Conservation (phyloP, 2,113 vertebrate species). For the Axis porcinus region DNA sequence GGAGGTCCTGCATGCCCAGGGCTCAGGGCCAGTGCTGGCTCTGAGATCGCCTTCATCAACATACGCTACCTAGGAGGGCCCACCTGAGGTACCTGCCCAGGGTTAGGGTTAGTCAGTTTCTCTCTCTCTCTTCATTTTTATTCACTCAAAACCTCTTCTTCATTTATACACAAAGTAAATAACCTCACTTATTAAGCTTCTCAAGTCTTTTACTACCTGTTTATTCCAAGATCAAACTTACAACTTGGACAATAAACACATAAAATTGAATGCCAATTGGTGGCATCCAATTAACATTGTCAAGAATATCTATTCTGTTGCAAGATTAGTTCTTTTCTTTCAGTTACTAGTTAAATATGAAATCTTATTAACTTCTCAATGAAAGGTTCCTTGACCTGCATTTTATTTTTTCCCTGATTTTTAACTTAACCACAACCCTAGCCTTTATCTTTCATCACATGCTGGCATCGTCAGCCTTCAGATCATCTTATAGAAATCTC, state of each 20-base stretch:
- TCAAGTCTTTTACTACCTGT: not conserved
- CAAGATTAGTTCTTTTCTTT: not conserved
- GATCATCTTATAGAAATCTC: not conserved
- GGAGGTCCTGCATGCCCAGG: not conserved
- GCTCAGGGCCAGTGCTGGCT: not conserved
- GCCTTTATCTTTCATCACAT: not conserved
- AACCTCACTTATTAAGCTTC: not conserved
- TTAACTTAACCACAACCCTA: not conserved
- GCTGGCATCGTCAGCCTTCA: not conserved
- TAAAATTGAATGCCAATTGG: not conserved
- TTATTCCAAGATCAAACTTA: conserved; percentile 43
- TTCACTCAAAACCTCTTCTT: conserved; percentile 1
- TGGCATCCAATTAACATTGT: not conserved
- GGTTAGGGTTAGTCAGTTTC: not conserved
- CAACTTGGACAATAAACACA: conserved; percentile 2
- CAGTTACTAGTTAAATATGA: not conserved
- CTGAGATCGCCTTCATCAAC: not conserved
- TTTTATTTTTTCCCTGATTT: not conserved
- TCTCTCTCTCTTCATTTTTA: not conserved
- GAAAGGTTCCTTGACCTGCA: not conserved
- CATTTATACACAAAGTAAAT: conserved; percentile 8
- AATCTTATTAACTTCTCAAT: conserved; percentile 1
- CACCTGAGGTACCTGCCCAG: not conserved
- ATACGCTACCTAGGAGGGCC: not conserved
- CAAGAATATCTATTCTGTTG: not conserved